Base-by-base conservation (phyloP, 2,113 vertebrate genomes). In the Boulengeromyrus knoepffleri region DNA sequence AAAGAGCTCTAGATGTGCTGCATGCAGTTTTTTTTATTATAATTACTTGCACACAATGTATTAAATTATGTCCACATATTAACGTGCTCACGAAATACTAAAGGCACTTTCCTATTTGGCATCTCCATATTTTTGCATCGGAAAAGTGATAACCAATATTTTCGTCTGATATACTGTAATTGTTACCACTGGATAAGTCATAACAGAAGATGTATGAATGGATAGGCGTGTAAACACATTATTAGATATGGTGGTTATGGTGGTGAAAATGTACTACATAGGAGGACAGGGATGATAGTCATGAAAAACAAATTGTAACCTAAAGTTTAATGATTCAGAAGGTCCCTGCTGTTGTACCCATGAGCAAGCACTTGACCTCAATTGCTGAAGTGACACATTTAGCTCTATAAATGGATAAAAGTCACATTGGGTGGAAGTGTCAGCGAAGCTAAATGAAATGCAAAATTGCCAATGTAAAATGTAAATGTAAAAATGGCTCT, bases 391-490 rank as follows among this genome's bases (percentile, higher is more conserved):
- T 80, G 31, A 42, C 74, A 80, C 74, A 80, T 80, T 80, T 42
- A 80, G 36, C 74, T 80, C 74, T 80, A 80, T 19, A 80, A 42
- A 80, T 80, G 74, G 74, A 80, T 42, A 80, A 80, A 80, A 80
- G 74, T 80, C 74, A 80, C 36, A 39, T 80, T 80, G 74, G 36
- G 36, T 80, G 36, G 74, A 80, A 42, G 74, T 80, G 74, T 80
- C 74, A 80, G 74, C 2, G 13, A 80, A 42, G 13, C 31, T 77
- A 80, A 80, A 80, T 80, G 36, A 80, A 80, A 80, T 42, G 17
- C 36, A 19, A 80, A 80, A 80, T 80, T 80, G 74, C 13, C 74
- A 80, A 42, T 80, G 31, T 80, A 80, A 80, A 80, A 80, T 42
- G 74, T 80, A 80, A 80, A 80, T 80, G 74, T 19, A 42, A 42